Evolutionary conservation across 2,113 vertebrate species (phyloP).

Genomic region (Otus sunia): DNA sequence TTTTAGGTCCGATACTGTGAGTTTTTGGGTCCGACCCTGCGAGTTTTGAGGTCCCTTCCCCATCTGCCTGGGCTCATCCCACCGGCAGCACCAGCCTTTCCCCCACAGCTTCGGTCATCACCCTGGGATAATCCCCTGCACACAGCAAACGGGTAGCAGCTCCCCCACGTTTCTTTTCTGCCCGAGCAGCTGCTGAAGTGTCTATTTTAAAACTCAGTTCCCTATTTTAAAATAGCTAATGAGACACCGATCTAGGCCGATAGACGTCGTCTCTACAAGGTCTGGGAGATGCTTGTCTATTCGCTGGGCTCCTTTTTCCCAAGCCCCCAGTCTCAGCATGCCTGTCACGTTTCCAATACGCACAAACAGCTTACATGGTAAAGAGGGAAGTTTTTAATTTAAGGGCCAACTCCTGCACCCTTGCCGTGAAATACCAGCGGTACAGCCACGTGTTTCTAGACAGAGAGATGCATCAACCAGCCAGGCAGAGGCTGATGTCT

Average conservation of each 20-base stretch:
- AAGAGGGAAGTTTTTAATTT: not conserved
- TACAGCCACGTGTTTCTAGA: not conserved
- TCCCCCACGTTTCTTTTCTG: not conserved
- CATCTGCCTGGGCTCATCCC: not conserved
- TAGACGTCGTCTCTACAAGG: not conserved
- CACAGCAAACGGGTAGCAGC: not conserved
- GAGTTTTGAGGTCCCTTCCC: not conserved
- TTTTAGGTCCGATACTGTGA: not conserved
- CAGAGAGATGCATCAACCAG: not conserved
- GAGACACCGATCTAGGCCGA: not conserved
- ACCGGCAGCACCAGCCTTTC: not conserved
- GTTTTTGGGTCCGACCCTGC: not conserved
- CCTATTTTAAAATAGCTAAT: conserved; percentile 45
- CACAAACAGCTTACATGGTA: not conserved
- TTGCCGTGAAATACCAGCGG: not conserved
- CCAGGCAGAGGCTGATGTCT: not conserved
- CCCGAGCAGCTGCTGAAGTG: conserved; percentile 14
- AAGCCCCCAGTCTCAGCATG: not conserved
- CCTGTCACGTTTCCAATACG: not conserved
- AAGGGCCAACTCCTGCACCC: not conserved
- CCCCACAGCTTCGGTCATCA: not conserved
- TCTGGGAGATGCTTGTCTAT: not conserved
- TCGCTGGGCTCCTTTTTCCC: not conserved
- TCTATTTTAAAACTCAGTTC: conserved; percentile 54
- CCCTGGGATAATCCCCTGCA: not conserved